Conservation (phyloP, 2,888 invertebrate genomes). For the Epinotia nisella region DNA sequence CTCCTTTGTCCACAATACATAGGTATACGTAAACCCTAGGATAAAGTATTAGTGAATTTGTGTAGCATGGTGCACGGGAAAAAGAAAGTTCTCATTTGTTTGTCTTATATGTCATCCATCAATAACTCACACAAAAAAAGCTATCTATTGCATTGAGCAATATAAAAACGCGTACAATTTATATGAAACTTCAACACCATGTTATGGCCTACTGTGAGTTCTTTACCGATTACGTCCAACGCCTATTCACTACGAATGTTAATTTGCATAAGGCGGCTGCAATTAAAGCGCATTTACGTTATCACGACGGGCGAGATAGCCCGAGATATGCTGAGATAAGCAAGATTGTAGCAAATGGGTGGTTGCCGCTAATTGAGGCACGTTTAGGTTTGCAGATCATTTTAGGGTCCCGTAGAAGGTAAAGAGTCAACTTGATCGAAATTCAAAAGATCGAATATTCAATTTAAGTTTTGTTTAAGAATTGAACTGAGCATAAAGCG, state of each 20-base stretch:
- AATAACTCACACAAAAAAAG: too few relatives aligned
- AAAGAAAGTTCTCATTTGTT: too few relatives aligned
- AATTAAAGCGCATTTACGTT: constrained; percentile 39
- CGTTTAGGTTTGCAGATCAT: background rate
- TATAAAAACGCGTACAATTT: too few relatives aligned
- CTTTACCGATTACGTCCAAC: constrained; percentile 1
- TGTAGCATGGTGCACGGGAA: too few relatives aligned
- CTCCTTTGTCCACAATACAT: too few relatives aligned
- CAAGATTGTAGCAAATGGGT: constrained; percentile 25
- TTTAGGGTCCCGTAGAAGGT: background rate
- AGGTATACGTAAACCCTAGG: too few relatives aligned
- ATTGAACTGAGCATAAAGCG: too few relatives aligned
- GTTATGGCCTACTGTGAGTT: background rate
- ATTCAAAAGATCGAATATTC: background rate
- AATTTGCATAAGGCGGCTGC: constrained; percentile 41
- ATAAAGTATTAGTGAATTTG: too few relatives aligned
- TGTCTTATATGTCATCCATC: too few relatives aligned
- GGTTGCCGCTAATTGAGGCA: constrained; percentile 26
- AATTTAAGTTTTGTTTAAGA: too few relatives aligned
- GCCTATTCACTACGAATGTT: constrained; percentile 33
- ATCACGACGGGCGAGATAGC: constrained; percentile 35
- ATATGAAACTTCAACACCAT: too few relatives aligned
- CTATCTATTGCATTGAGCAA: too few relatives aligned
- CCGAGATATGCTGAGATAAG: constrained; percentile 30
- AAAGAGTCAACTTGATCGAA: background rate